Percentiles rank a stretch among this genome's conserved stretches.
These are phyloP conservation scores for Drosophila takahashii DNA, from an alignment of 1,140 invertebrate species.

Conservation along the genomic window DNA sequence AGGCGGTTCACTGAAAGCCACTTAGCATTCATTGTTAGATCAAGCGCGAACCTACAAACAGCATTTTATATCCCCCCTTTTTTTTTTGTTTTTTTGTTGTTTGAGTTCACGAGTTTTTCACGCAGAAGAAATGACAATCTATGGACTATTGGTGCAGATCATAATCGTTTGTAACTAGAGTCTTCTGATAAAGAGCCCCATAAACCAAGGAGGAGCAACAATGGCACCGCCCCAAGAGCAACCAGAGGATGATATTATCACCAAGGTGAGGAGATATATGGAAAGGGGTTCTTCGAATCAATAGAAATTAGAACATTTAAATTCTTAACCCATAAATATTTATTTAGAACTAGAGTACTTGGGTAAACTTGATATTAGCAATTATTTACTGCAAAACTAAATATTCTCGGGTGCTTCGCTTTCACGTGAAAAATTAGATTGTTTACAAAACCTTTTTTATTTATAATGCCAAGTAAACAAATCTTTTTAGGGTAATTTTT, in stretches of 20 bases:
- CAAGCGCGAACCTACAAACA: conserved; percentile 46
- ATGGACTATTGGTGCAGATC: conserved; percentile 74
- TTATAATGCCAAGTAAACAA: neutral
- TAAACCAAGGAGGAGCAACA: neutral
- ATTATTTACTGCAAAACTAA: too few species aligned
- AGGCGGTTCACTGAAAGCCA: conserved; percentile 49
- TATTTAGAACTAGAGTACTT: too few species aligned
- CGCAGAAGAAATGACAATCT: conserved; percentile 64
- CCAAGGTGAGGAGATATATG: conserved; percentile 50
- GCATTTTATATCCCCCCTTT: conserved; percentile 5
- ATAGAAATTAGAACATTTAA: too few species aligned
- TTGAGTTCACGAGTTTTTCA: conserved; percentile 30
- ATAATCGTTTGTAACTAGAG: conserved; percentile 71
- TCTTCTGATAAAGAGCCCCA: neutral
- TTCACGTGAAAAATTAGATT: conserved; percentile 5
- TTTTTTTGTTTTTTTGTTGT: conserved; percentile 10
- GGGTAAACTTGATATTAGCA: too few species aligned
- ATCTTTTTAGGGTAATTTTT: neutral
- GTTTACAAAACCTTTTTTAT: neutral
- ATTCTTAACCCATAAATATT: too few species aligned
- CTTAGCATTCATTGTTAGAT: conserved; percentile 26
- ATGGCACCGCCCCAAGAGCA: conserved; percentile 69
- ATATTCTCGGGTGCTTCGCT: neutral
- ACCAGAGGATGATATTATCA: conserved; percentile 65
- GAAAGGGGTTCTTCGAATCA: too few species aligned